A percentile compares a stretch with the other conserved stretches of the same genome.
Evolutionary conservation across 2,797 vertebrate species (phyloP).

Genomic region (Sarcophilus harrisii): DNA sequence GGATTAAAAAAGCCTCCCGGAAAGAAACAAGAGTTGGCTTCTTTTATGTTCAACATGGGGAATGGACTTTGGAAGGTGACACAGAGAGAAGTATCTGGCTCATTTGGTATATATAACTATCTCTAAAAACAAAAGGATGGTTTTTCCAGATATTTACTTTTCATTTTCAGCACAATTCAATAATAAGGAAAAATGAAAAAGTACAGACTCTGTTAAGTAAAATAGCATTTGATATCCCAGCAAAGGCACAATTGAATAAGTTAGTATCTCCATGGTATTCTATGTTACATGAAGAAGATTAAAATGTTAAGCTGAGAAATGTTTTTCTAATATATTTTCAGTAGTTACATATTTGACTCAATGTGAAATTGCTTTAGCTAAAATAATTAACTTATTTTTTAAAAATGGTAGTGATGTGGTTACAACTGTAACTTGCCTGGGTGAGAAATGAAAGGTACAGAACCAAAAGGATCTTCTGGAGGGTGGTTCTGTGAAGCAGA

Average conservation of each 20-base stretch:
- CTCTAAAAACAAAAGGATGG: background rate
- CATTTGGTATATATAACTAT: background rate
- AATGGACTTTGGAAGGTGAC: background rate
- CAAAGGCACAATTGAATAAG: slow-evolving; percentile 21
- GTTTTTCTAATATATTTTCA: slow-evolving; percentile 12
- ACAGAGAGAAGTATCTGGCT: background rate
- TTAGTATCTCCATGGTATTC: background rate
- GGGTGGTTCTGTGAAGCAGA: slow-evolving; percentile 86
- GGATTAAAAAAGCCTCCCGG: background rate
- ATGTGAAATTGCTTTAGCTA: slow-evolving; percentile 9
- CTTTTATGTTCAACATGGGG: background rate
- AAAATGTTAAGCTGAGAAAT: background rate
- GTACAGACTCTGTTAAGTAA: background rate
- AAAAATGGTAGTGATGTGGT: slow-evolving; percentile 61
- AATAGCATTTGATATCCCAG: slow-evolving; percentile 9
- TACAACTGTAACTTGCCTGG: slow-evolving; percentile 94
- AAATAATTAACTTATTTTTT: slow-evolving; percentile 11
- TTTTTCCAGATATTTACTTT: background rate
- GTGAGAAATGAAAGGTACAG: slow-evolving; percentile 95
- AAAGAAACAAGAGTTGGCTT: background rate
- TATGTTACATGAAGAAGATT: background rate
- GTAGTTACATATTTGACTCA: background rate
- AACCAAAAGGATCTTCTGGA: slow-evolving; percentile 96
- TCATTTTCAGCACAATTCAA: slow-evolving; percentile 26
- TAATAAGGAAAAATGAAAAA: slow-evolving; percentile 30